Base-by-base conservation (phyloP, 2,113 vertebrate genomes). In the Oenanthe oenanthe region DNA sequence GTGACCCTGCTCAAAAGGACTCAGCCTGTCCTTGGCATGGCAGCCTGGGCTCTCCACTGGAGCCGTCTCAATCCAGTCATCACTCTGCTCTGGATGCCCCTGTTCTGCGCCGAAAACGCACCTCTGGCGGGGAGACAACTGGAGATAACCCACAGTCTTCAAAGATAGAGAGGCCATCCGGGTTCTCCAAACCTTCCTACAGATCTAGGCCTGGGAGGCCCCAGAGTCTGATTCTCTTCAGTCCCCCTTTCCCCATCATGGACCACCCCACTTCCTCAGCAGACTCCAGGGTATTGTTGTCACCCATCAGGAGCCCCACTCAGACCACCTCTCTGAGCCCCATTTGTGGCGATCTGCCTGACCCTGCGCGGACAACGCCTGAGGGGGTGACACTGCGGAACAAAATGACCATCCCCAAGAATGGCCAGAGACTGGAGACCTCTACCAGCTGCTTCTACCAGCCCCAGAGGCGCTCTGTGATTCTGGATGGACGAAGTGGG, bases 401-500 rank as follows among this genome's bases (percentile, higher is more conserved):
- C 97, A 99, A 99, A 98, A 99, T 99, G 99, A 99, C 99, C 78
- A 99, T 99, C 96, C 99, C 99, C 79, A 99, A 99, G 97, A 99
- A 99, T 2, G 99, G 99, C 73, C 99, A 99, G 98, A 99, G 99
- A 97, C 98, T 99, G 79, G 99, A 99, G 96, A 99, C 99, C 13
- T 99, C 99, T 5, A 99, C 99, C 82, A 99, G 99, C 97, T 99
- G 99, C 97, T 99, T 99, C 97, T 99, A 99, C 91, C 99, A 99
- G 97, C 99, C 99, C 10, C 99, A 99, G 98, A 98, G 99, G 94
- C 98, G 99, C 85, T 99, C 99, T 3, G 99, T 99, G 98, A 98
- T 99, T 95, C 98, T 99, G 93, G 99, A 99, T 92, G 99, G 98
- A 98, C 98, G 99, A 97, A 99, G 98, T 74, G 98, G 98, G 92